phyloP scores from a whole-genome alignment of 2,888 invertebrate genomes.

The Diabrotica balteata region DNA sequence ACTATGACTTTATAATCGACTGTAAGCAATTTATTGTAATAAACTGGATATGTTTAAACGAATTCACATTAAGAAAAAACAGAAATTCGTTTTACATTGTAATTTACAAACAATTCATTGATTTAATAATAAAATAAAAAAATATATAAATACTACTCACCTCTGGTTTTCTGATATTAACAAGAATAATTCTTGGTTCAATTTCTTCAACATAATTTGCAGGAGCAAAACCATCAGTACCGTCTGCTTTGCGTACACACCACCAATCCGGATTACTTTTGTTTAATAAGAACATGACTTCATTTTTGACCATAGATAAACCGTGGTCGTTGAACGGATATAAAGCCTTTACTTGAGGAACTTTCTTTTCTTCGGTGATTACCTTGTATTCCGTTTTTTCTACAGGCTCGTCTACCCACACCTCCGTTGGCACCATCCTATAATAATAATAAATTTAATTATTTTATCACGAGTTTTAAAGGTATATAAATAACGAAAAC shows the following conservation, averaged over 20 bases:
- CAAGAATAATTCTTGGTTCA: conserved; percentile 84
- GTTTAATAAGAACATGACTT: conserved; percentile 84
- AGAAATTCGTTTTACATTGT: no score
- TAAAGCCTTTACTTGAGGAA: conserved; percentile 86
- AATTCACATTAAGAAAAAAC: no score
- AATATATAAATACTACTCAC: conserved; percentile 56
- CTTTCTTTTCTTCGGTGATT: conserved; percentile 84
- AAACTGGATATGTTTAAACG: no score
- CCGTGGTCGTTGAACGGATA: conserved; percentile 94
- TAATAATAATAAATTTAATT: neutral
- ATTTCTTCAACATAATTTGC: conserved; percentile 95
- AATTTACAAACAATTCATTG: no score
- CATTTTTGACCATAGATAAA: conserved; percentile 87
- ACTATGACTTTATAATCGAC: no score
- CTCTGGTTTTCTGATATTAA: conserved; percentile 85
- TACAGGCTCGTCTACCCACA: conserved; percentile 90
- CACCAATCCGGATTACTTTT: conserved; percentile 99
- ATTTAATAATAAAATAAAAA: no score
- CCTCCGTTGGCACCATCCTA: conserved; percentile 83
- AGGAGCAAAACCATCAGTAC: conserved; percentile 95
- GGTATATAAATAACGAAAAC: neutral
- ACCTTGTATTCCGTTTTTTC: conserved; percentile 85
- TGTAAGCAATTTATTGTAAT: no score
- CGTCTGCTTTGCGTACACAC: conserved; percentile 93
- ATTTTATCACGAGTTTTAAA: neutral